Evolutionary conservation across 2,113 vertebrate genomes (phyloP).

Genomic region (Cephalopterus ornatus): DNA sequence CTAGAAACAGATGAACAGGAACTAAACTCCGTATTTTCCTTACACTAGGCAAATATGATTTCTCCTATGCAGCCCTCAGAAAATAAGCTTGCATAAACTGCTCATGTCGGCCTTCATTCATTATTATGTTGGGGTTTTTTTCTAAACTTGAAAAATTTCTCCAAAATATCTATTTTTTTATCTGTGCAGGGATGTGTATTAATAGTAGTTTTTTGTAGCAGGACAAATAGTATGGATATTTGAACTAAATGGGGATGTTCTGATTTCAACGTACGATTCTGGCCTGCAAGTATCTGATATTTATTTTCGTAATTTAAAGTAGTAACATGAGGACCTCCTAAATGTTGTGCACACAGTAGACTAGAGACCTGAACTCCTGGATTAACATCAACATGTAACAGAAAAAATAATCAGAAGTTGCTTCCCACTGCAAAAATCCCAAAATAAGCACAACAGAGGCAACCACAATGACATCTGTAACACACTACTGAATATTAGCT

Average conservation of each 20-base stretch:
- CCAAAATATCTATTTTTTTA: neutral
- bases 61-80: neutral
- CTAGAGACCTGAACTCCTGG: neutral
- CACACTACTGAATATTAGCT: neutral
- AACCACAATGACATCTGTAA: neutral
- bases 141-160: neutral
- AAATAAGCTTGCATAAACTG: neutral
- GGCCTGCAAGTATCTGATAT: neutral
- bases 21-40: neutral
- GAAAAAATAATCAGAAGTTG: neutral
- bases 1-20: neutral
- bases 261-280: neutral
- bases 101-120: neutral
- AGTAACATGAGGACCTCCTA: neutral
- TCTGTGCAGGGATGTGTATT: neutral
- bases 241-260: neutral
- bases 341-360: neutral
- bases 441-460: neutral
- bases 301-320: neutral
- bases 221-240: neutral
- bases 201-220: neutral
- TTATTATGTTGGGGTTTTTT: fast-evolving
- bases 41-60: neutral
- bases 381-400: neutral
- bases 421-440: neutral